Evolutionary conservation across 2,888 invertebrate genomes (phyloP), one percentile per base, ranked within the genome.

Genomic region (Congeria kusceri): DNA sequence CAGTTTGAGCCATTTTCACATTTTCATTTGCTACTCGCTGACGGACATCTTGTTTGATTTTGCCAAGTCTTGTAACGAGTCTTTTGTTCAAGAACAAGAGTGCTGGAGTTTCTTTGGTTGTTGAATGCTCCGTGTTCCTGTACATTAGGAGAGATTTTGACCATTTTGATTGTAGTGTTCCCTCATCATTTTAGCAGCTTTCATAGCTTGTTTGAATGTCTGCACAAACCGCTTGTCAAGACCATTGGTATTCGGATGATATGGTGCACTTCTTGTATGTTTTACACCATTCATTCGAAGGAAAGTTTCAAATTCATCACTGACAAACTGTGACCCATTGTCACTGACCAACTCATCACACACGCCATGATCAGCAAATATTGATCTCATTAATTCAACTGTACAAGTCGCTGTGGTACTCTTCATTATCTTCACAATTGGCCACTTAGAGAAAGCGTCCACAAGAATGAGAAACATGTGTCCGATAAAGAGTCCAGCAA

Each of bases 371-470:
- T n/a, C 20, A 20, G 80, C 80, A 32, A 84, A 84, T n/a, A 77
- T 62, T 28, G 47, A 49, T 69, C 81, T 58, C 58, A 78, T 23
- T 39, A 49, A 58, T 53, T 77, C 49, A 27, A 83, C 68, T 3
- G 71, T 77, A 9, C 44, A 28, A 18, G 59, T 47, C 47, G 74
- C 28, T n/a, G 68, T 46, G 15, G 75, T 71, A 5, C 57, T 63
- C 3, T 56, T 20, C 57, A 86, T 82, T 15, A 32, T 18, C 0
- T 79, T 44, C 0, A 92, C 89, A 83, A 94, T 93, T 1, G 91
- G 87, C 93, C 93, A 94, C 72, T 94, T 94, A 0, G 93, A 92
- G 78, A 87, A 90, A 18, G 92, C 87, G 77, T 94, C 93, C 3
- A 92, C 89, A 11, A 94, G 77, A 25, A 94, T 80, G 7, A 94